These are phyloP conservation scores for Dryoscopus gambensis DNA, from an alignment of 2,113 vertebrate species.

Conservation along the genomic window DNA sequence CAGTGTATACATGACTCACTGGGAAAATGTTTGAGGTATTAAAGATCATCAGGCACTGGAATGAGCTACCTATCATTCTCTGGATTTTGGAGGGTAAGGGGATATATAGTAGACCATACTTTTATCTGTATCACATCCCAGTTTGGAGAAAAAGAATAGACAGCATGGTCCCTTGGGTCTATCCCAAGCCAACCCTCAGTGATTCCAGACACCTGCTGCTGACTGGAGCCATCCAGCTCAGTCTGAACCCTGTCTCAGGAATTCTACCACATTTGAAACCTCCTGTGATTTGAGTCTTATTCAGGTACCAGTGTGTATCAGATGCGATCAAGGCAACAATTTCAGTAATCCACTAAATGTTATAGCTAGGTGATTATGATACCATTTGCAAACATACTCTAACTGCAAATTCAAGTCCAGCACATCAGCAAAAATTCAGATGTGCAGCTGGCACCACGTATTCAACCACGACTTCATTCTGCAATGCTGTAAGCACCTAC, in stretches of 20 bases:
- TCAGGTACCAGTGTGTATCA: background rate
- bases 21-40: background rate
- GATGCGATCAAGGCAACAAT: background rate
- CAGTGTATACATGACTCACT: background rate
- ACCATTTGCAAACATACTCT: background rate
- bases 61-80: background rate
- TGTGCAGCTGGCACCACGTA: fast-evolving
- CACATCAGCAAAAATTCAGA: background rate
- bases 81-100: background rate
- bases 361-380: background rate
- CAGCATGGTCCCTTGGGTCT: background rate
- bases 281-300: background rate
- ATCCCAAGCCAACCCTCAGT: background rate
- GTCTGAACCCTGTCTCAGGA: background rate
- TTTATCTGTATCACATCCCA: background rate
- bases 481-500: background rate
- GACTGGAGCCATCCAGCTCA: background rate
- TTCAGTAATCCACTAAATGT: background rate
- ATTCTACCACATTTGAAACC: background rate
- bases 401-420: background rate
- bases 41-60: background rate
- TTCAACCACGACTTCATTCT: background rate
- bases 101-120: background rate
- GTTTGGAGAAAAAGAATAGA: background rate
- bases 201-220: background rate